These are phyloP conservation scores for Nasonia vitripennis DNA, from an alignment of 1,140 invertebrate species.

Conservation along the genomic window DNA sequence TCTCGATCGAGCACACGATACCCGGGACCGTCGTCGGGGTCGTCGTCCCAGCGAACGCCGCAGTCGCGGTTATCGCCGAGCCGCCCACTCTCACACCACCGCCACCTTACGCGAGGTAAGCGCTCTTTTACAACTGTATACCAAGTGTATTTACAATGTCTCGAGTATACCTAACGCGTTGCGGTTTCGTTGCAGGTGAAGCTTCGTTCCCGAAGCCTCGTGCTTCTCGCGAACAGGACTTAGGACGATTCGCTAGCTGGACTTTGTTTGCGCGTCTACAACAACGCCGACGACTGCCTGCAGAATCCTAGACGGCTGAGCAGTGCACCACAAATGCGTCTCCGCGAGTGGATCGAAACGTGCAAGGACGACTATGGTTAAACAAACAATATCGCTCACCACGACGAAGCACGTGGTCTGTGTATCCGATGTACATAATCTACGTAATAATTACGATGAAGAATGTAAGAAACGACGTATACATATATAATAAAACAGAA, in stretches of 20 bases:
- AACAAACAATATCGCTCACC: constrained; percentile 2
- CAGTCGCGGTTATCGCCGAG: constrained; percentile 58
- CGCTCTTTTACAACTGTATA: neutral
- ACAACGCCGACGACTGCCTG: neutral
- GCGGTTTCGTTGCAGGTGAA: constrained; percentile 32
- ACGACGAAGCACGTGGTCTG: neutral
- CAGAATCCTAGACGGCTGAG: neutral
- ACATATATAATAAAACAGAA: neutral
- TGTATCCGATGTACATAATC: constrained; percentile 34
- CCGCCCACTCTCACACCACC: constrained; percentile 64
- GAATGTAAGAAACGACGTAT: neutral
- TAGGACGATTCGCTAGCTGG: constrained; percentile 17
- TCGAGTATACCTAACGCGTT: neutral
- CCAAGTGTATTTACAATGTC: neutral
- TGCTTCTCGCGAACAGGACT: constrained; percentile 36
- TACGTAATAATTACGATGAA: neutral
- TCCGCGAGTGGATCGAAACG: neutral
- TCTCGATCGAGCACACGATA: constrained; percentile 57
- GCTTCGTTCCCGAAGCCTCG: constrained; percentile 22
- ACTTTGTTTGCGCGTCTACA: neutral
- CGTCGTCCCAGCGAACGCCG: constrained; percentile 56
- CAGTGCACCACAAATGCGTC: neutral
- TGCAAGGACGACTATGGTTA: neutral
- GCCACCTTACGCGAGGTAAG: constrained; percentile 70
- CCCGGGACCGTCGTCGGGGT: constrained; percentile 60